Percentiles rank a stretch among this genome's conserved stretches.
Evolutionary conservation across 2,888 invertebrate species (phyloP).

Genomic region (Pogonocherus hispidulus): DNA sequence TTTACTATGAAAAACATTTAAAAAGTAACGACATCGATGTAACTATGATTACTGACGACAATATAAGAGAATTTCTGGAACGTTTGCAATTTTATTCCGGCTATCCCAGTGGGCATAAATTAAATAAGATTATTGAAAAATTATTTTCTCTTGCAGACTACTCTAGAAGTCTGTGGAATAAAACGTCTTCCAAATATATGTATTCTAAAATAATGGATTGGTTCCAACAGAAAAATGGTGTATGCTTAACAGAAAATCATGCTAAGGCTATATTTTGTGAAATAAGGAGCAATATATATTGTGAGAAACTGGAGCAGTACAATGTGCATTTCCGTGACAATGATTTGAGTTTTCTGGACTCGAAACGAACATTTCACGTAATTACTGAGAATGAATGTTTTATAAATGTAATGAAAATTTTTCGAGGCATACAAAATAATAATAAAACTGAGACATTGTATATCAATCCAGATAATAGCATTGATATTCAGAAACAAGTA

Average conservation of each 20-base stretch:
- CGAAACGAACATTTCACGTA: neutral
- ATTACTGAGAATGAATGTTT: neutral
- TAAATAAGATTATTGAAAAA: neutral
- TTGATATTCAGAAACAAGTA: neutral
- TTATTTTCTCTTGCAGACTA: neutral
- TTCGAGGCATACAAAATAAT: neutral
- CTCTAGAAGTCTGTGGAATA: neutral
- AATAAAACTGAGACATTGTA: neutral
- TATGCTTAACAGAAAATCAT: neutral
- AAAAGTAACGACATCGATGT: neutral
- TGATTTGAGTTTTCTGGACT: too few species aligned
- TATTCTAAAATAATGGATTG: neutral
- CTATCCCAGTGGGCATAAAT: neutral
- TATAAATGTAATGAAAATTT: neutral
- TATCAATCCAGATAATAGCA: neutral
- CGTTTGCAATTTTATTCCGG: neutral
- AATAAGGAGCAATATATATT: conserved; percentile 1
- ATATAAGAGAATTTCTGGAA: neutral
- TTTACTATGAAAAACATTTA: neutral
- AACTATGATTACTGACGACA: neutral
- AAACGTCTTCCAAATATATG: neutral
- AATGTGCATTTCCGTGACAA: neutral
- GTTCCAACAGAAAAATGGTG: neutral
- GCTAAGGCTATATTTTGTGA: neutral
- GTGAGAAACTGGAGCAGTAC: neutral